phyloP scores from a whole-genome alignment of 2,888 invertebrate genomes.

The Argyresthia albistria region DNA sequence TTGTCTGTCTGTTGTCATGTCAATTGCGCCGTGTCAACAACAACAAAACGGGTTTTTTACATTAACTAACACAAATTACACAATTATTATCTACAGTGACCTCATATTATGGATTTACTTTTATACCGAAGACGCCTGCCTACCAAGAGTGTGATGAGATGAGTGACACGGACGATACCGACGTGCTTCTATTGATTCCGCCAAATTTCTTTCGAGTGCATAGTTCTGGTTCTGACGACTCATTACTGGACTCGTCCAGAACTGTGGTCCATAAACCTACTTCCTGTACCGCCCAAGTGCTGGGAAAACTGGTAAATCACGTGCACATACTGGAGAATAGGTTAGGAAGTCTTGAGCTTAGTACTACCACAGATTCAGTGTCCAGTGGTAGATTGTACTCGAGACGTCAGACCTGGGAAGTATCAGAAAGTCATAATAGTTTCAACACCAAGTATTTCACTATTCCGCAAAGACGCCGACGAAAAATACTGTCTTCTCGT shows the following conservation, averaged over 20 bases:
- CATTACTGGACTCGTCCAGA: slow-evolving; percentile 51
- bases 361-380: slow-evolving; percentile 29
- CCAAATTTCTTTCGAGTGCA: slow-evolving; percentile 81
- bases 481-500: slow-evolving; percentile 23
- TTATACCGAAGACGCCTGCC: background rate
- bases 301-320: slow-evolving; percentile 72
- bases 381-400: slow-evolving; percentile 29
- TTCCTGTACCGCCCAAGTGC: slow-evolving; percentile 59
- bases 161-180: slow-evolving; percentile 83
- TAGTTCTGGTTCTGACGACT: slow-evolving; percentile 70
- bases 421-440: slow-evolving; percentile 40
- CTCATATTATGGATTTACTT: background rate
- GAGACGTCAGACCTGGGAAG: slow-evolving; percentile 29
- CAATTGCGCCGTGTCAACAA: too few relatives aligned
- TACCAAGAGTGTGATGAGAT: slow-evolving; percentile 27
- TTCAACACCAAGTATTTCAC: slow-evolving; percentile 46
- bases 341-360: slow-evolving; percentile 54
- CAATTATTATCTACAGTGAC: too few relatives aligned
- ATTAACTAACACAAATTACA: too few relatives aligned
- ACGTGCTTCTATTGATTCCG: slow-evolving; percentile 83
- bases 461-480: slow-evolving; percentile 50
- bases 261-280: slow-evolving; percentile 57
- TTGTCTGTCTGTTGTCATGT: too few relatives aligned
- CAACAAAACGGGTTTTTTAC: too few relatives aligned
- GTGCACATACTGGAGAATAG: slow-evolving; percentile 75